Base-by-base conservation (phyloP, 2,113 vertebrate genomes). In the Myocastor coypus region DNA sequence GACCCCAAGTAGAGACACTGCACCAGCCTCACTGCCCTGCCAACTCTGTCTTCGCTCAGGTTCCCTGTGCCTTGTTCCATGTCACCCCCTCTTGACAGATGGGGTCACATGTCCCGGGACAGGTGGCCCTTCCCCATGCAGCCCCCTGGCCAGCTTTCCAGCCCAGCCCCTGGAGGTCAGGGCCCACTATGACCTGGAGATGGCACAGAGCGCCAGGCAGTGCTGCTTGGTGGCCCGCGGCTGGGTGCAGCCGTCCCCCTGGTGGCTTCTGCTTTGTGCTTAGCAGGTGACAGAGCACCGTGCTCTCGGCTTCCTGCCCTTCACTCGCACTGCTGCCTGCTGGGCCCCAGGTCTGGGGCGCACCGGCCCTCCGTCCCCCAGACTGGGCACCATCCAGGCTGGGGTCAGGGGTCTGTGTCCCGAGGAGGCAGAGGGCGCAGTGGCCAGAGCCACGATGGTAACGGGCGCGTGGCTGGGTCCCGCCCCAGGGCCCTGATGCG, bases 391-490 rank as follows among this genome's bases (percentile, higher is more conserved):
- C 12, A 1, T 20, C 55, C 11, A 24, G 3, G 55, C 91, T 0
- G 5, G 5, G 95, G 85, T 94, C 95, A 81, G 94, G 94, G 91
- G 64, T 88, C 87, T 78, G 2, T 30, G 64, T 93, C 96, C 96
- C 2, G 0, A 94, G 91, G 81, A 78, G 83, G 94, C 96, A 96
- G 96, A 94, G 97, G 97, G 96, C n/a, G 91, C 94, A 66, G 57
- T 96, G 96, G 95, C 97, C 55, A 42, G 91, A 97, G 97, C 97
- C 32, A 7, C 42, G 63, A 83, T 97, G 94, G 97, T 97, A 97
- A 97, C 81, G 89, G 97, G 97, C 14, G 81, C 61, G 96, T 97
- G 97, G 95, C 97, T 10, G 97, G 97, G 97, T 97, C 97, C 97
- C 92, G 69, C 82, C 96, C 92, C 97, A 96, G 96, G 96, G 96